Evolutionary conservation across 2,797 vertebrate species (phyloP), one percentile per base, ranked within the genome.

Genomic region (Xenops minutus): DNA sequence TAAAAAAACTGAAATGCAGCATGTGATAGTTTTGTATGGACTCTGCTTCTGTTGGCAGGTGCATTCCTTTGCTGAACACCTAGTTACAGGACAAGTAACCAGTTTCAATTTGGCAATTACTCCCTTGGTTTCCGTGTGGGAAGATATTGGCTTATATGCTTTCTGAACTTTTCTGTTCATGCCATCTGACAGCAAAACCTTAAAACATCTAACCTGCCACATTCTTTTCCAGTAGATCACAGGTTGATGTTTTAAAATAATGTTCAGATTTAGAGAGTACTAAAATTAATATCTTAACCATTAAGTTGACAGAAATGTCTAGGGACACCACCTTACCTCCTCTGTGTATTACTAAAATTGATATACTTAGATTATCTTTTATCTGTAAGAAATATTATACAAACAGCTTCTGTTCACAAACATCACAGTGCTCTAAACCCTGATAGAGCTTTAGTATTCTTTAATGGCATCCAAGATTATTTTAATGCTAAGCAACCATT

Each of bases 191-290:
- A 68, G 46, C 22, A 92, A 51, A 88, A 80, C 24, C 43, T 46
- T 19, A 66, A 66, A 46, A 26, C 23, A 66, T 81, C 46, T 76
- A 64, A 88, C n/a, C 34, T 44, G 7, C 10, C 34, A 58, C 34
- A 66, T 37, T 8, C 19, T 27, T 92, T 75, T 46, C 34, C 61
- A 62, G 29, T 1, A 88, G 46, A 66, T 21, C 7, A 6, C 27
- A 92, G 73, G n/a, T 8, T 82, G 49, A 59, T 73, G 29, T 52
- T 92, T 73, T 52, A 92, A 93, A 93, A 96, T 63, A 88, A 92
- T 73, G 37, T 58, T 85, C 58, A 80, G 56, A 63, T 88, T 77
- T 55, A 76, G 7, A 54, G 54, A 84, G 37, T 21, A 78, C 14
- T 49, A 81, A 39, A 95, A 82, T 72, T 52, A 71, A 62, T 66